Base-by-base conservation (phyloP, 35 echinoderm and acorn worm species). In the Apostichopus japonicus region DNA sequence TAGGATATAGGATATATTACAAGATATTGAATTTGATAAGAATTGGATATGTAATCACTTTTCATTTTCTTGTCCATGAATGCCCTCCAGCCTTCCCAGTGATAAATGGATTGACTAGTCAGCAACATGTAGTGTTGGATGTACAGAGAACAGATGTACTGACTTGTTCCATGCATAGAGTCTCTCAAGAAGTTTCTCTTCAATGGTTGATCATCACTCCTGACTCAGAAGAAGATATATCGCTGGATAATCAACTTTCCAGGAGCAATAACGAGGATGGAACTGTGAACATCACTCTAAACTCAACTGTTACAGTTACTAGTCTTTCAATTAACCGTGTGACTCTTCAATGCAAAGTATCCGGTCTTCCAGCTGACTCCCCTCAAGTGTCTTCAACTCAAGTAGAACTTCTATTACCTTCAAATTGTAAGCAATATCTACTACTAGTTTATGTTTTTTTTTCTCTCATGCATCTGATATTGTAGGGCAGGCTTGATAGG, bases 51-150 rank as follows among this genome's bases (percentile, higher is more conserved):
- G 27, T 33, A 33, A 33, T 33, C 27, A 33, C 27, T 33, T 33
- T 33, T 33, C 27, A 1, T 1, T 33, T 33, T 33, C 27, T 33
- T 33, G 27, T 33, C 27, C 27, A 33, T 33, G 27, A 33, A 1
- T 33, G 1, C 27, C 27, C 1, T 59, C 57, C 15, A 73, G 71
- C 6, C 21, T 73, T 73, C 19, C 81, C 81, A 7, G 17, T 84
- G 14, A 54, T 84, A 16, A 84, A 84, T 84, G 81, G 54, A 21
- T 16, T 5, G 17, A 16, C 24, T 6, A 84, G 24, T 15, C 81
- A 84, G 81, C 54, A 84, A 19, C 81, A 59, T 84, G 53, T 84
- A 10, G 54, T 57, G 10, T 24, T 84, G 81, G 53, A 84, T 56
- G 53, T 59, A 21, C n/a, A 84, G 54, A 84, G 81, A 84, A 6